Evolutionary conservation across 2,113 vertebrate species (phyloP), one percentile per base, ranked within the genome.

Genomic region (Calyptommatus sinebrachiatus): DNA sequence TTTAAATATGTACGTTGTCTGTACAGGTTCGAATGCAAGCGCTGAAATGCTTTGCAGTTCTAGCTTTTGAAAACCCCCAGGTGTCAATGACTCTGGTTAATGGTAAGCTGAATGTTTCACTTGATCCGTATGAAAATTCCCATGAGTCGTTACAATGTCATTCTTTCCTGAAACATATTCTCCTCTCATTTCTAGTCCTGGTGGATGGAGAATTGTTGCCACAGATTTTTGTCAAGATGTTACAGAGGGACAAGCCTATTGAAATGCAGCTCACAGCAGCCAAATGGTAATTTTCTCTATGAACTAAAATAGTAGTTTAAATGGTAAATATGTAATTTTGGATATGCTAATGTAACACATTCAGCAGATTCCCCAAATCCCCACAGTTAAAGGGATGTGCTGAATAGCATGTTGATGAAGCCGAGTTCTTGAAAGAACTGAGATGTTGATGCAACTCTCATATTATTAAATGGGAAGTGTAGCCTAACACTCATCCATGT

Each of bases 191-290:
- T 85, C 62, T 93, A 99, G 98, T 99, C 93, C 93, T 98, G 57
- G 97, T 99, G 85, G 97, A 97, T 85, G 97, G 97, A 84, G 98
- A 99, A 91, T 93, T 96, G 90, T 96, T 99, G 91, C 96, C 97
- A 83, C 97, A 99, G 91, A 98, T 99, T 91, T 98, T 99, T 94
- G 97, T 98, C 93, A 96, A 95, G 96, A 99, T 99, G 98, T 96
- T 99, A 94, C 98, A 99, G 93, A 96, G 98, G 92, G 98, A 99
- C 94, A 97, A 98, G 87, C 97, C 98, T 75, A 97, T 99, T 87
- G 98, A 99, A 94, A 99, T 99, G 98, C 98, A 99, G 90, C 96
- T 99, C 86, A 99, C 98, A 0, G 97, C 98, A 88, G 98, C 98
- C 92, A 99, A 99, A 98, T 99, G 98, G 98, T 99, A 94, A 97